These are phyloP conservation scores for Sphinx pinastri DNA, from an alignment of 2,888 invertebrate species.

Conservation along the genomic window DNA sequence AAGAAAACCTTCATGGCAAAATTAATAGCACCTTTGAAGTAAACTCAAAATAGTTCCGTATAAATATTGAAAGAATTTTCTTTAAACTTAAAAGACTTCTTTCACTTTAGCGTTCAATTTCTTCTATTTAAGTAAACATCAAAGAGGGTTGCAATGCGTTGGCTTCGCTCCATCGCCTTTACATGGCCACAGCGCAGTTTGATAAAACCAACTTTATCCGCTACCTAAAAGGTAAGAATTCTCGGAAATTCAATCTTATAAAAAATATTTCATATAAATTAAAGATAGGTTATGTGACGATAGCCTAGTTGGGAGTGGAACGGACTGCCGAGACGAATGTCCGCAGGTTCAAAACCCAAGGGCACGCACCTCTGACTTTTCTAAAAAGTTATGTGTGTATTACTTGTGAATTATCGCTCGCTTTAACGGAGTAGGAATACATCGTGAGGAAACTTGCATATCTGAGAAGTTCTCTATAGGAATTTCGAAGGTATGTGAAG, in stretches of 20 bases:
- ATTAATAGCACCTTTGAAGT: constrained; percentile 1
- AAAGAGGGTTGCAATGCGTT: constrained; percentile 30
- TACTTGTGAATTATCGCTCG: too few species aligned
- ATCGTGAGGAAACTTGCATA: too few species aligned
- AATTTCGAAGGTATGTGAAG: too few species aligned
- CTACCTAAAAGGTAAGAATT: not conserved
- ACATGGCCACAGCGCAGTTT: constrained; percentile 4
- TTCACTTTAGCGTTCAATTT: constrained; percentile 18
- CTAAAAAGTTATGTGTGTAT: too few species aligned
- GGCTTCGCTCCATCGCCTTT: constrained; percentile 16
- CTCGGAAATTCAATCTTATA: constrained; percentile 4
- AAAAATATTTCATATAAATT: not conserved
- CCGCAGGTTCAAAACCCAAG: too few species aligned
- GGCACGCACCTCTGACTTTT: too few species aligned
- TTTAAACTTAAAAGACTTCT: constrained; percentile 12
- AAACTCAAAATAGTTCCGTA: not conserved
- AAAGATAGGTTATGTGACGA: not conserved
- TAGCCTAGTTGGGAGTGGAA: too few species aligned
- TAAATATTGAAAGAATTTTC: constrained; percentile 20
- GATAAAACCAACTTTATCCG: not conserved
- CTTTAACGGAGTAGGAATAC: too few species aligned
- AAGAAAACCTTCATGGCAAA: not conserved
- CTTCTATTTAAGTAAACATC: constrained; percentile 39
- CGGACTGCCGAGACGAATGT: too few species aligned
- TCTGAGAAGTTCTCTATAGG: too few species aligned